Base-by-base conservation (phyloP, 2,888 invertebrate genomes). In the Apamea epomidion region DNA sequence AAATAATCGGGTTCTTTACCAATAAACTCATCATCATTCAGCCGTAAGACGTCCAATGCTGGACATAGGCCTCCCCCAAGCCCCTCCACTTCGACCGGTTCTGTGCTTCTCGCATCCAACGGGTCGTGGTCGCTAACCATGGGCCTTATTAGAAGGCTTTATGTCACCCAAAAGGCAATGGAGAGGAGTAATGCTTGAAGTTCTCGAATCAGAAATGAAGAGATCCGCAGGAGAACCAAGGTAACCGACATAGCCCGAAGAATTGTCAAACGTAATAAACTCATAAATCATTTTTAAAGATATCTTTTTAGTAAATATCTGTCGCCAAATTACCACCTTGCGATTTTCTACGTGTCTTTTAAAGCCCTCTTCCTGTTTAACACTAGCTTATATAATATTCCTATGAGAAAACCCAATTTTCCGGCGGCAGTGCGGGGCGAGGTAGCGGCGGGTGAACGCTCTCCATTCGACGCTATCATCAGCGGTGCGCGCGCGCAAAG, bases 361-460 rank as follows among this genome's bases (percentile, higher is more conserved):
- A 6, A 16, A 29, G 21, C 8, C 18, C 37, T 58, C 29, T 83
- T 81, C 62, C 54, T 42, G 54, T 7, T 0, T 16, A 18, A 29
- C 0, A 32, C 16, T n/a, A 64, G 45, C 67, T 87, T 7, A 71
- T 87, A 76, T 72, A 75, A 76, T 80, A 84, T 79, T 81, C 45
- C 29, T 82, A 83, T 84, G 88, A 88, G 88, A 90, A 90, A 90
- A 89, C 64, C 78, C 74, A 88, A 89, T 90, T 90, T 90, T 83
- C 90, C 90, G 84, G 83, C 79, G 67, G 60, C 21, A 29, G 72
- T 42, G 80, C 78, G 86, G 51, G 76, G 86, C 80, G 85, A 80
- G 87, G 88, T 81, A 84, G 82, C 88, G 89, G 89, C 86, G 90
- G 95, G 96, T 96, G 94, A 96, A 96, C 92, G 96, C 91, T 96